These are phyloP conservation scores for Rhinogobio ventralis DNA, from an alignment of 2,797 vertebrate species.

Conservation along the genomic window DNA sequence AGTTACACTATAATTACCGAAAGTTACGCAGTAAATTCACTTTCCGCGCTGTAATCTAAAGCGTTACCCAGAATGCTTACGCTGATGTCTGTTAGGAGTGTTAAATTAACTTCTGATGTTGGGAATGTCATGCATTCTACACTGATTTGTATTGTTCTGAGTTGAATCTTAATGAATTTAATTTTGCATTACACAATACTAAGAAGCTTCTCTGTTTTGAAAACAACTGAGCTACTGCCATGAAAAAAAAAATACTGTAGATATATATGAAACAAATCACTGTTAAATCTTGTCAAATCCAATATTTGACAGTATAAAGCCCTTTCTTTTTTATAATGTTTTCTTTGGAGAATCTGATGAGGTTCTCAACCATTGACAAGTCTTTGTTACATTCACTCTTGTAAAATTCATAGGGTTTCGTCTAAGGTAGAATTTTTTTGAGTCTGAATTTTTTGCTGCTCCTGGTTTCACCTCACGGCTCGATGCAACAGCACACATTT, in stretches of 20 bases:
- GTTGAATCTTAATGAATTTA: neutral
- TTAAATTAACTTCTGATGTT: neutral
- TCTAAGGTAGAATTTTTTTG: neutral
- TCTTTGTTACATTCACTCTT: neutral
- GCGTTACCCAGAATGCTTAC: neutral
- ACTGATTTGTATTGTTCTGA: neutral
- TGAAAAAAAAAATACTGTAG: neutral
- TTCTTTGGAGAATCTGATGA: neutral
- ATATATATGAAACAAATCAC: neutral
- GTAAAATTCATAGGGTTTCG: neutral
- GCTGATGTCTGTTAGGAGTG: too few relatives aligned
- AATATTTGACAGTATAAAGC: neutral
- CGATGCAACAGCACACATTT: neutral
- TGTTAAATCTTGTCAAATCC: neutral
- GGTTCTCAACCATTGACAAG: neutral
- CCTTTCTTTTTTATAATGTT: neutral
- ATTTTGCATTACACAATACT: neutral
- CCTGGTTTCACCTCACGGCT: neutral
- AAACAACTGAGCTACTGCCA: neutral
- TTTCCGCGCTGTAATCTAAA: too few relatives aligned
- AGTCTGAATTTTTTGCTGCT: neutral
- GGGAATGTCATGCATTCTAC: neutral
- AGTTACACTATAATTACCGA: too few relatives aligned
- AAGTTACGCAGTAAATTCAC: too few relatives aligned
- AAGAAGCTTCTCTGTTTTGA: neutral